Percentiles rank a stretch among this genome's conserved stretches.
phyloP scores from a whole-genome alignment of 2,888 invertebrate species.

The Pollenia griseotomentosa region DNA sequence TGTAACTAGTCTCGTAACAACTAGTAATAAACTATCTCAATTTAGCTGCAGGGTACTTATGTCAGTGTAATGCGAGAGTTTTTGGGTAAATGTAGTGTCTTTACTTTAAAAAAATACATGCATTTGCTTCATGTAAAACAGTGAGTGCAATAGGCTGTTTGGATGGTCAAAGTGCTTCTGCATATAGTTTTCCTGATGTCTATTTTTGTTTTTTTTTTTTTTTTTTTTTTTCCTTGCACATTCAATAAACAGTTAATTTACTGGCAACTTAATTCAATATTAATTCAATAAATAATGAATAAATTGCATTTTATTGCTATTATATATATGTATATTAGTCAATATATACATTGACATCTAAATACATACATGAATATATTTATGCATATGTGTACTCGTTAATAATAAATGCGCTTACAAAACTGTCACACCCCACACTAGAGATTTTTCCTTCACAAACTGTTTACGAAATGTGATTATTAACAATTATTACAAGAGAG shows the following conservation, averaged over 20 bases:
- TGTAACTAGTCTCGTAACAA: too few species aligned
- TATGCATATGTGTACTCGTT: too few species aligned
- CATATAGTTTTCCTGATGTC: neutral
- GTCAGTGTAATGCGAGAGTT: neutral
- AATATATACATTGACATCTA: slow-evolving; percentile 2
- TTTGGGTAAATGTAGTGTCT: slow-evolving; percentile 16
- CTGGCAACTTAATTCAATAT: slow-evolving; percentile 71
- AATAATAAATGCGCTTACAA: too few species aligned
- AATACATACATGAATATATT: neutral
- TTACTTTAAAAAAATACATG: neutral
- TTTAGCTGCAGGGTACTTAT: too few species aligned
- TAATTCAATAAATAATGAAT: slow-evolving; percentile 66
- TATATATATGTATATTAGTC: neutral
- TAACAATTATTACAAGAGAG: too few species aligned
- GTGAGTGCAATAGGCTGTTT: slow-evolving; percentile 5
- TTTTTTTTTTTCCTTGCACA: slow-evolving; percentile 23
- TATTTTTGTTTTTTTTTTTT: slow-evolving; percentile 18
- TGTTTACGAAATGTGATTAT: too few species aligned
- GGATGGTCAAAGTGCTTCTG: slow-evolving; percentile 10
- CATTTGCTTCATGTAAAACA: slow-evolving; percentile 8
- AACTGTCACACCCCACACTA: too few species aligned
- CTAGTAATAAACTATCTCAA: too few species aligned
- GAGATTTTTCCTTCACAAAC: too few species aligned
- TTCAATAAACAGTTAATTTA: slow-evolving; percentile 67
- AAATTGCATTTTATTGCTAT: slow-evolving; percentile 62